These are phyloP conservation scores for Drosophila subobscura DNA, from an alignment of 1,140 invertebrate genomes.

Conservation along the genomic window DNA sequence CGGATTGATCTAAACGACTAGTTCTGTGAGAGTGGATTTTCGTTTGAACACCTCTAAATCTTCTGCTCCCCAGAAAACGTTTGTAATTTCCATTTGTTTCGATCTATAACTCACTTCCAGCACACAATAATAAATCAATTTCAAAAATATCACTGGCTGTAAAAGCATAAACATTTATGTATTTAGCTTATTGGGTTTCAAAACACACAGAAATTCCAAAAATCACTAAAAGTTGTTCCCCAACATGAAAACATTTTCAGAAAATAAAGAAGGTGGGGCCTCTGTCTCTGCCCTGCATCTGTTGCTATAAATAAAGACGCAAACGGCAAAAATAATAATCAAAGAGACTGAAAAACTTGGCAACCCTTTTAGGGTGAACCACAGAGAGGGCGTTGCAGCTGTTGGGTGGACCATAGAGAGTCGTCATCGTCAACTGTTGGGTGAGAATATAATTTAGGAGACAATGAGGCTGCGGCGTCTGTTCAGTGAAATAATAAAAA, in stretches of 20 bases:
- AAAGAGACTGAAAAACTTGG: conserved; percentile 64
- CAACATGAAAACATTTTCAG: conserved; percentile 55
- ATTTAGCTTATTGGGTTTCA: conserved; percentile 17
- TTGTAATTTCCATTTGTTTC: conserved; percentile 4
- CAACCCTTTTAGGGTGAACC: conserved; percentile 57
- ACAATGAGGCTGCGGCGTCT: conserved; percentile 45
- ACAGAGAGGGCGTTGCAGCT: conserved; percentile 11
- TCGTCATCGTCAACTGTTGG: conserved; percentile 40
- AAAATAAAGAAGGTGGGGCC: conserved; percentile 42
- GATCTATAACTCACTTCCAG: conserved; percentile 23
- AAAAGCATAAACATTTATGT: conserved; percentile 3
- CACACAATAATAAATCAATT: conserved; percentile 30
- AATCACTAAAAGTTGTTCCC: conserved; percentile 51
- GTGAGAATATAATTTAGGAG: conserved; percentile 50
- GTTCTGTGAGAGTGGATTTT: conserved; percentile 4
- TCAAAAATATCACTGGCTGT: too few relatives aligned
- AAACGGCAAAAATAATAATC: conserved; percentile 64
- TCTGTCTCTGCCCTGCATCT: conserved; percentile 70
- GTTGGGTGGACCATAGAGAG: conserved; percentile 28
- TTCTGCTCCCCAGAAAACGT: conserved; percentile 3
- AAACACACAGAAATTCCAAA: conserved; percentile 7
- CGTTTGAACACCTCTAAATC: conserved; percentile 1
- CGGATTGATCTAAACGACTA: conserved; percentile 14
- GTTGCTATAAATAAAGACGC: conserved; percentile 71
- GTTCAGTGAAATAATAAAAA: conserved; percentile 54